phyloP scores from a whole-genome alignment of 2,888 invertebrate species.

The Calameuta filiformis region DNA sequence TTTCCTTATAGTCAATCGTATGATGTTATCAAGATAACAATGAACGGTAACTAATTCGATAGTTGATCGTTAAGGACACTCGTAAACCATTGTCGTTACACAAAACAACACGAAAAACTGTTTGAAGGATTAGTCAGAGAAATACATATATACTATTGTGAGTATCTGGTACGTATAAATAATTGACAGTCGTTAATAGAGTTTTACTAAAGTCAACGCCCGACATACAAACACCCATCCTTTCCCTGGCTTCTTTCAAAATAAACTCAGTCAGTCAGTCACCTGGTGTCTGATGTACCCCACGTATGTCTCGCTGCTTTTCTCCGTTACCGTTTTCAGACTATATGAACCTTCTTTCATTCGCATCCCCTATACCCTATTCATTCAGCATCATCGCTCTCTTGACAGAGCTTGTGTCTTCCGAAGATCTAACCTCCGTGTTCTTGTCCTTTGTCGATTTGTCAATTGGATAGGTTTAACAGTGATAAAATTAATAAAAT shows the following conservation, averaged over 20 bases:
- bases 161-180: not conserved
- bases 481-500: not conserved
- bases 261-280: conserved; percentile 9
- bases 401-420: not conserved
- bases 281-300: not conserved
- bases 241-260: conserved; percentile 25
- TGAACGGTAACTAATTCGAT: not conserved
- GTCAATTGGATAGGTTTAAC: not conserved
- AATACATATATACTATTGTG: not conserved
- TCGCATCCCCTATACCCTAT: conserved; percentile 21
- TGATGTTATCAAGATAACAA: not conserved
- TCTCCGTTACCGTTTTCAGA: conserved; percentile 13
- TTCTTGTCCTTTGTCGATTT: not conserved
- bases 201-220: conserved; percentile 27
- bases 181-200: conserved; percentile 6
- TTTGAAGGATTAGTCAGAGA: not conserved
- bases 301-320: not conserved
- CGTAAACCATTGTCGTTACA: not conserved
- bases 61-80: not conserved
- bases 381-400: conserved; percentile 20
- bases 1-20: not conserved
- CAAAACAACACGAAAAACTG: not conserved
- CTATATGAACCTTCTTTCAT: conserved; percentile 7
- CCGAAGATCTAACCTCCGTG: not conserved
- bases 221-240: conserved; percentile 22